phyloP scores from a whole-genome alignment of 2,797 vertebrate genomes.

The Mormyrus hasselquistii region DNA sequence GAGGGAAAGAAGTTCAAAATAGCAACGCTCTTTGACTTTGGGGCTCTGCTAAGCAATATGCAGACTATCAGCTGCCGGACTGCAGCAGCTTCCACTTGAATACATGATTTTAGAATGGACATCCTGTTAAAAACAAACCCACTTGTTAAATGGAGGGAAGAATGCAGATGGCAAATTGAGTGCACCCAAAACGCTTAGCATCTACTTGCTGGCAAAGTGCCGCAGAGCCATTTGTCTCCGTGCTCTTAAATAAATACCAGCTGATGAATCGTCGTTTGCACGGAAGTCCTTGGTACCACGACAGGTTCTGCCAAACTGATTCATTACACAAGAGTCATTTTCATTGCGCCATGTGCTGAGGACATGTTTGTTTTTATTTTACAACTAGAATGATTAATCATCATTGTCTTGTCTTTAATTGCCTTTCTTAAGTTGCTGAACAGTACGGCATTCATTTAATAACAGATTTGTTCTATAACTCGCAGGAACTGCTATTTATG shows the following conservation, averaged over 20 bases:
- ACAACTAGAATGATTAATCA: not conserved
- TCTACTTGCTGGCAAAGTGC: not conserved
- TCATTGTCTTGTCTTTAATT: not conserved
- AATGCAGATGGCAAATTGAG: slow-evolving; percentile 14
- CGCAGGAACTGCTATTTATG: not conserved
- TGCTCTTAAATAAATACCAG: slow-evolving; percentile 55
- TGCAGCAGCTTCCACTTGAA: slow-evolving; percentile 52
- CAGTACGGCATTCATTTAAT: not conserved
- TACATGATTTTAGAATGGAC: slow-evolving; percentile 46
- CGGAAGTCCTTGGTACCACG: slow-evolving; percentile 32
- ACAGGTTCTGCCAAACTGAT: slow-evolving; percentile 38
- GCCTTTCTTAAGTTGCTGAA: not conserved
- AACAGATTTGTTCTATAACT: not conserved
- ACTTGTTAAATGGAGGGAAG: not conserved
- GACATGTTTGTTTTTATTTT: not conserved
- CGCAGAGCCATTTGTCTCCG: slow-evolving; percentile 36
- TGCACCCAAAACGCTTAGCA: not conserved
- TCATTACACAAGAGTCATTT: slow-evolving; percentile 20
- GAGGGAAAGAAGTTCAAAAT: not conserved
- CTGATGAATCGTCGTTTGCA: slow-evolving; percentile 43
- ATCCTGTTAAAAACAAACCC: slow-evolving; percentile 44
- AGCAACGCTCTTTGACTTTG: not conserved
- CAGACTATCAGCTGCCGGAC: slow-evolving; percentile 45
- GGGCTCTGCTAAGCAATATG: slow-evolving; percentile 1
- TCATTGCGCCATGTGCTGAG: not conserved